Percentiles rank a stretch among this genome's conserved stretches.
Evolutionary conservation across 2,113 vertebrate genomes (phyloP).

Genomic region (Pseudois nayaur): DNA sequence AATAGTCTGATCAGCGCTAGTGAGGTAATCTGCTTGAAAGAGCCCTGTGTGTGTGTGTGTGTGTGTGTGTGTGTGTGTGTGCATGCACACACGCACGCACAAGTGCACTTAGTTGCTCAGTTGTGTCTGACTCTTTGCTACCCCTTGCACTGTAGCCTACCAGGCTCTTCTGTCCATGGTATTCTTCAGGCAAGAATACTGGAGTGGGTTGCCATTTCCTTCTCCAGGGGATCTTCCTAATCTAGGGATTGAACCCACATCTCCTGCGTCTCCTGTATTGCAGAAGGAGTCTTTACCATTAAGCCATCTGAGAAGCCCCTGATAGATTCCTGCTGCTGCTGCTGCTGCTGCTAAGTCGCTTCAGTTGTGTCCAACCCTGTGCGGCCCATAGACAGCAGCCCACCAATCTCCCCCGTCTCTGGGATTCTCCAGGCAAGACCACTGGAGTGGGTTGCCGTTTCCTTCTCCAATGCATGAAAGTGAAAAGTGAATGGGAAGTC

Average conservation of each 20-base stretch:
- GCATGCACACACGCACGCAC: rapidly evolving
- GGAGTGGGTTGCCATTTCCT: not conserved
- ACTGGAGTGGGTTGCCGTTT: too few relatives aligned
- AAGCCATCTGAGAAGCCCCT: not conserved
- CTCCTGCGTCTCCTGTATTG: not conserved
- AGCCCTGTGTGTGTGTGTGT: not conserved
- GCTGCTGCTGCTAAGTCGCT: too few relatives aligned
- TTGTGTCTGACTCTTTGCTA: not conserved
- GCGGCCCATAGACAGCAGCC: too few relatives aligned
- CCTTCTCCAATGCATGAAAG: too few relatives aligned
- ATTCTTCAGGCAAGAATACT: not conserved
- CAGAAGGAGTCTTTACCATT: not conserved
- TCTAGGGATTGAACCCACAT: not conserved
- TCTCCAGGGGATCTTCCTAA: not conserved
- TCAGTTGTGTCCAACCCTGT: too few relatives aligned
- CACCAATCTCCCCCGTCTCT: too few relatives aligned
- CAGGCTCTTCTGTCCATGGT: not conserved
- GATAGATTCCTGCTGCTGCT: not conserved
- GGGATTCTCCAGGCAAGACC: too few relatives aligned
- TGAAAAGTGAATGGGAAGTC: too few relatives aligned
- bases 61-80: not conserved
- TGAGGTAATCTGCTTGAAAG: not conserved
- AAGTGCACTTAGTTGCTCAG: not conserved
- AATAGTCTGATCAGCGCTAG: not conserved
- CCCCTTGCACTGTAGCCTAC: not conserved